phyloP scores from a whole-genome alignment of 2,888 invertebrate genomes.

The Tachina lurida region DNA sequence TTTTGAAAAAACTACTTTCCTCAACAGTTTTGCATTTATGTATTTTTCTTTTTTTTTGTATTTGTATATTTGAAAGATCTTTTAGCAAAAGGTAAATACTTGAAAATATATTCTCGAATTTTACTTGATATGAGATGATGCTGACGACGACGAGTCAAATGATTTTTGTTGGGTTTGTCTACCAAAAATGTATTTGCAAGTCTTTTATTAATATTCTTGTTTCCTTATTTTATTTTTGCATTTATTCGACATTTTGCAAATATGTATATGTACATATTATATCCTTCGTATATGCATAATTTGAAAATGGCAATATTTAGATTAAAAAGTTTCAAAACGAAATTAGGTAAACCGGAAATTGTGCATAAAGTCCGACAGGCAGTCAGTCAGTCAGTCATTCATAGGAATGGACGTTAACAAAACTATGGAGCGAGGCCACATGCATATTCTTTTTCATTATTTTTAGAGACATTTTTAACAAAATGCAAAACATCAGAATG shows the following conservation, averaged over 20 bases:
- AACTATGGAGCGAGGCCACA: not conserved
- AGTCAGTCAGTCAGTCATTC: not conserved
- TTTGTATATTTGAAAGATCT: conserved; percentile 38
- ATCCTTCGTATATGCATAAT: conserved; percentile 17
- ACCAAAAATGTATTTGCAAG: conserved; percentile 27
- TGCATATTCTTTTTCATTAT: not conserved
- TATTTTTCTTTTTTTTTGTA: conserved; percentile 12
- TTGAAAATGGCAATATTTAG: conserved; percentile 65
- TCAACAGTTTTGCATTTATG: conserved; percentile 39
- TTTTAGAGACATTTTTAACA: conserved; percentile 21
- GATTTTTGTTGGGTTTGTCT: conserved; percentile 25
- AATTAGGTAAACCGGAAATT: conserved; percentile 70
- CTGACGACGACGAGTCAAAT: conserved; percentile 8
- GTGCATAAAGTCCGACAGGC: conserved; percentile 35
- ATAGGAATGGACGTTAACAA: conserved; percentile 1
- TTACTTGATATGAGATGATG: conserved; percentile 9
- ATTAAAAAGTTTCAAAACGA: conserved; percentile 62
- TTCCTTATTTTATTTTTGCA: conserved; percentile 16
- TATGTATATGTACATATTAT: not conserved
- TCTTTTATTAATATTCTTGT: conserved; percentile 3
- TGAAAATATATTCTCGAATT: conserved; percentile 13
- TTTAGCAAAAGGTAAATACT: conserved; percentile 50
- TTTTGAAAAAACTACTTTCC: conserved; percentile 21
- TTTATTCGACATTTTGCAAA: conserved; percentile 55
- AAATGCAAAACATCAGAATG: conserved; percentile 11